phyloP scores from a whole-genome alignment of 2,888 invertebrate species.

The Pammene fasciana region DNA sequence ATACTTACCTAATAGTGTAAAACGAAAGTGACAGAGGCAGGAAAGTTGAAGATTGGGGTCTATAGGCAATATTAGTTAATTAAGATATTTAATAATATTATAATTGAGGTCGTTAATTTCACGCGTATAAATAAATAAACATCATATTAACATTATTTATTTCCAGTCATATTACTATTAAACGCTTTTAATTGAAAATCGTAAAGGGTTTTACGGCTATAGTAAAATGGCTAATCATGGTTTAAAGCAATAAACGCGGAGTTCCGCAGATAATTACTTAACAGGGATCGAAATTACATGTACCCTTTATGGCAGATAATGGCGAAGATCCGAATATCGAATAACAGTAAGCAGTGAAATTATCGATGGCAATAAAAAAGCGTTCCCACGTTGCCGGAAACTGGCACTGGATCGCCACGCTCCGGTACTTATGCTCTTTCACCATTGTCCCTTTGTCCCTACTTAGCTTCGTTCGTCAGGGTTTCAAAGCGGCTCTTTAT shows the following conservation, averaged over 20 bases:
- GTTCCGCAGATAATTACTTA: constrained; percentile 19
- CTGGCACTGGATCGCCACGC: constrained; percentile 73
- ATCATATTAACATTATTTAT: background rate
- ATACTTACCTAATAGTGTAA: too few relatives aligned
- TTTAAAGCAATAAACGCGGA: constrained; percentile 31
- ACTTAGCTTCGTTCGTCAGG: constrained; percentile 67
- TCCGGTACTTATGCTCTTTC: constrained; percentile 75
- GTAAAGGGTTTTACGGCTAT: background rate
- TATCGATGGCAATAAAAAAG: constrained; percentile 66
- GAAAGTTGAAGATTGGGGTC: background rate
- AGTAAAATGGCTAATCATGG: constrained; percentile 15
- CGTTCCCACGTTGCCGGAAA: constrained; percentile 79
- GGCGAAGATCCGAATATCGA: constrained; percentile 37
- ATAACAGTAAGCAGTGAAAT: constrained; percentile 57
- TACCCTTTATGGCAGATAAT: constrained; percentile 35
- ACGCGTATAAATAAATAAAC: background rate
- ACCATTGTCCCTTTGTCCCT: constrained; percentile 76
- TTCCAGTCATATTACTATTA: background rate
- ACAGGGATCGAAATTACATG: constrained; percentile 15
- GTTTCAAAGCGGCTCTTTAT: constrained; percentile 69
- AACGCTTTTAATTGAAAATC: background rate
- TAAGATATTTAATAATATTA: background rate
- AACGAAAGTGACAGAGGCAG: too few relatives aligned
- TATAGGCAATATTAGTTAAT: background rate
- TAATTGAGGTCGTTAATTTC: background rate